phyloP scores from a whole-genome alignment of 2,113 vertebrate species.

The Zosterops borbonicus region DNA sequence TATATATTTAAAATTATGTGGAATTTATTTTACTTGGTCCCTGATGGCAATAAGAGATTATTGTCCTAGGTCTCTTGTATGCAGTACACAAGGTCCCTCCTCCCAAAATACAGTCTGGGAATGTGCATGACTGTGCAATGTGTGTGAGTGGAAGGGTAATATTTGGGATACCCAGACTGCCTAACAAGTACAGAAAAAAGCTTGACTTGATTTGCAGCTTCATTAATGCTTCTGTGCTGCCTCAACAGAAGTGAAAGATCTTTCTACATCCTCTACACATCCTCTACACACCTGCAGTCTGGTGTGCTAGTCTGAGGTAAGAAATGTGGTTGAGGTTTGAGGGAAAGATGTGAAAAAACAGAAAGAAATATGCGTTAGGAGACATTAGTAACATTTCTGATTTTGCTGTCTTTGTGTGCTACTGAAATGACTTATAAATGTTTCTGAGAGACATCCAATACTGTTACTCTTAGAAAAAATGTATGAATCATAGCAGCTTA shows the following conservation, averaged over 20 bases:
- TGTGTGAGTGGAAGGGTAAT: neutral
- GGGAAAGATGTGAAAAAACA: neutral
- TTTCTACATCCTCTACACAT: conserved; percentile 19
- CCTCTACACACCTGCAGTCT: conserved; percentile 27
- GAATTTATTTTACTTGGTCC: neutral
- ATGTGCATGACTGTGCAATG: neutral
- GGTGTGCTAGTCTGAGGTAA: neutral
- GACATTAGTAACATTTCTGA: neutral
- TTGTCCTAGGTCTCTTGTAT: neutral
- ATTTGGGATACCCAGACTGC: neutral
- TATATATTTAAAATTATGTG: neutral
- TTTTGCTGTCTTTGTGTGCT: neutral
- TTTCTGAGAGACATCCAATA: neutral
- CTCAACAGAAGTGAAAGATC: conserved; percentile 11
- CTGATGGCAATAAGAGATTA: neutral
- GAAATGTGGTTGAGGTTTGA: neutral
- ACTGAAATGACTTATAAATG: neutral
- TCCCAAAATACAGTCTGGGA: neutral
- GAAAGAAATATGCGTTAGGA: neutral
- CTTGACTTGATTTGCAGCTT: neutral
- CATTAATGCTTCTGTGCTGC: neutral
- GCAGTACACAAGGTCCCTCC: neutral
- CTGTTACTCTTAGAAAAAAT: neutral
- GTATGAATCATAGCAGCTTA: neutral
- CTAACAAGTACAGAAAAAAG: neutral